Conservation (phyloP, 2,113 vertebrate species). For the Argyrosomus japonicus region DNA sequence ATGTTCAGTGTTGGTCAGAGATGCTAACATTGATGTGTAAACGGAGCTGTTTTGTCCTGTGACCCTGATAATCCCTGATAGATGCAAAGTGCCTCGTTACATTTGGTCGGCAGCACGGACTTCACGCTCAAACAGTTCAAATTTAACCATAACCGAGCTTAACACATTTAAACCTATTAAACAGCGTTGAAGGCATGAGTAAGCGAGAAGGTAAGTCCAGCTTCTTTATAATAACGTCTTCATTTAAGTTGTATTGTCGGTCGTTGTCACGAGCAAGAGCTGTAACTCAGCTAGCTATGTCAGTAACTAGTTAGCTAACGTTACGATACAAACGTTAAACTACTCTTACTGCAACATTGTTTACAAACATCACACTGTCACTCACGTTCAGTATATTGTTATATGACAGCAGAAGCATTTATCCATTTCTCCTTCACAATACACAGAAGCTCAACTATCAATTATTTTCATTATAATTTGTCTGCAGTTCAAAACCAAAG, state of each 20-base stretch:
- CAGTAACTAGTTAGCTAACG: too few species aligned
- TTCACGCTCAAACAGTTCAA: not conserved
- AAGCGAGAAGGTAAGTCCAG: constrained; percentile 75
- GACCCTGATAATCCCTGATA: too few species aligned
- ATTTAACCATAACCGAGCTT: not conserved
- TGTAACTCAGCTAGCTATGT: not conserved
- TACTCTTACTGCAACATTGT: not conserved
- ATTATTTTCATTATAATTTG: not conserved
- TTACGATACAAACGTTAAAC: too few species aligned
- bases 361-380: not conserved
- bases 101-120: not conserved
- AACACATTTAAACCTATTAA: not conserved
- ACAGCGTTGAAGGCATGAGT: constrained; percentile 70
- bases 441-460: not conserved
- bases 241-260: not conserved
- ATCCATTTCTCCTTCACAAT: too few species aligned
- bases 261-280: not conserved
- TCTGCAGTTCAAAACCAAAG: not conserved
- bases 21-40: not conserved
- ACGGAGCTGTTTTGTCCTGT: not conserved
- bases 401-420: too few species aligned
- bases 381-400: not conserved
- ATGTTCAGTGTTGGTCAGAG: not conserved
- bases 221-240: not conserved
- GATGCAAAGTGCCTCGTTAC: not conserved